A percentile compares a stretch with the other conserved stretches of the same genome.
Conservation (phyloP, 2,888 invertebrate genomes). For the Lagria hirta region DNA sequence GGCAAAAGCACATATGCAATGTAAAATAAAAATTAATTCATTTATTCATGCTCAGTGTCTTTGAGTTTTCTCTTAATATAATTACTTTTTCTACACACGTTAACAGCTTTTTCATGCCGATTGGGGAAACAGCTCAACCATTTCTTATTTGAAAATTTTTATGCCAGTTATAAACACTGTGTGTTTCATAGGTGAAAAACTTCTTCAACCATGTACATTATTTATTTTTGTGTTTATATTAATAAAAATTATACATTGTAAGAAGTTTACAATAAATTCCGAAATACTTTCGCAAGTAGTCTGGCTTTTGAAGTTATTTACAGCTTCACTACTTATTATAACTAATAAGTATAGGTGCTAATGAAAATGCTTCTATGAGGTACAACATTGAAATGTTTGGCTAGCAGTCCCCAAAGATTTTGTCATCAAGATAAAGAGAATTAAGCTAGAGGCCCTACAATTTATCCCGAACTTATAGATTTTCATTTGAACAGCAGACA, state of each 20-base stretch:
- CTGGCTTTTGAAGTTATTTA: slow-evolving; percentile 20
- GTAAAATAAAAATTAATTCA: slow-evolving; percentile 37
- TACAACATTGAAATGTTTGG: too few species aligned
- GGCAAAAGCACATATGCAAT: slow-evolving; percentile 54
- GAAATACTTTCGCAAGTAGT: too few species aligned
- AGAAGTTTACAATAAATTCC: too few species aligned
- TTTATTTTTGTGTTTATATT: slow-evolving; percentile 20
- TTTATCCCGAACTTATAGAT: too few species aligned
- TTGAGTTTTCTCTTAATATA: slow-evolving; percentile 11
- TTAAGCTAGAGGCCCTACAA: too few species aligned
- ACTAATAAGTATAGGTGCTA: too few species aligned
- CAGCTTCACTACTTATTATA: too few species aligned
- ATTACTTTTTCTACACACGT: slow-evolving; percentile 16
- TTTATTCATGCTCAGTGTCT: slow-evolving; percentile 11
- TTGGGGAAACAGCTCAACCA: slow-evolving; percentile 9
- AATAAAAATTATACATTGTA: slow-evolving; percentile 19
- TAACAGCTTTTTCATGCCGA: slow-evolving; percentile 15
- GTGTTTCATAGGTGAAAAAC: slow-evolving; percentile 19
- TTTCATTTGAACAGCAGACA: too few species aligned
- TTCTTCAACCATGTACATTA: slow-evolving; percentile 18
- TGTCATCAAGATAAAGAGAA: too few species aligned
- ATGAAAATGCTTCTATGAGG: too few species aligned
- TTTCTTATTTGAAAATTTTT: slow-evolving; percentile 14
- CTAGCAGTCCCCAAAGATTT: too few species aligned
- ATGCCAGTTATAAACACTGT: slow-evolving; percentile 22